Evolutionary conservation across 2,888 invertebrate genomes (phyloP).

Genomic region (Stenoptilia bipunctidactyla): DNA sequence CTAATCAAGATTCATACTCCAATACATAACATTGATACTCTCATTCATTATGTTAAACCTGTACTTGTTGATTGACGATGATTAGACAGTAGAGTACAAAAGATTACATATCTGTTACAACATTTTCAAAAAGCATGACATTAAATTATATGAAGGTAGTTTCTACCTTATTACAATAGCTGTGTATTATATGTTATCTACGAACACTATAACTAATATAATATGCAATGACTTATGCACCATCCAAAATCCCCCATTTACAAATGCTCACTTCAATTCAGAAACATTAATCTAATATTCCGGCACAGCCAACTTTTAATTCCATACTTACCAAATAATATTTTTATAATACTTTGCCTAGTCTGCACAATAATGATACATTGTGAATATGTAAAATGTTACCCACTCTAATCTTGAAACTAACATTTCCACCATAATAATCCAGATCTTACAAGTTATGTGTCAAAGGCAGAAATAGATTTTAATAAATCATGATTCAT

Average conservation of each 20-base stretch:
- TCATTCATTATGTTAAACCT: constrained; percentile 25
- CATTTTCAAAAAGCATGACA: no score
- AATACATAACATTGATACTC: background rate
- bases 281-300: constrained; percentile 24
- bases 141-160: background rate
- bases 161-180: background rate
- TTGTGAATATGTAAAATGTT: no score
- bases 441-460: no score
- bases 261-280: constrained; percentile 16
- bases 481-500: no score
- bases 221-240: constrained; percentile 1
- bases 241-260: constrained; percentile 9
- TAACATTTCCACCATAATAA: no score
- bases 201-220: background rate
- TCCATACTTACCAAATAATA: constrained; percentile 34
- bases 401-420: no score
- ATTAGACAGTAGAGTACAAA: no score
- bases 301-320: constrained; percentile 53
- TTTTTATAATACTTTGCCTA: constrained; percentile 30
- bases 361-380: no score
- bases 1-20: background rate
- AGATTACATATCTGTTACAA: no score
- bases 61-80: constrained; percentile 24
- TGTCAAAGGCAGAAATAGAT: no score
- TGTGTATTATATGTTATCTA: background rate